These are phyloP conservation scores for Tribolium castaneum DNA, from an alignment of 1,140 invertebrate genomes.

Conservation along the genomic window DNA sequence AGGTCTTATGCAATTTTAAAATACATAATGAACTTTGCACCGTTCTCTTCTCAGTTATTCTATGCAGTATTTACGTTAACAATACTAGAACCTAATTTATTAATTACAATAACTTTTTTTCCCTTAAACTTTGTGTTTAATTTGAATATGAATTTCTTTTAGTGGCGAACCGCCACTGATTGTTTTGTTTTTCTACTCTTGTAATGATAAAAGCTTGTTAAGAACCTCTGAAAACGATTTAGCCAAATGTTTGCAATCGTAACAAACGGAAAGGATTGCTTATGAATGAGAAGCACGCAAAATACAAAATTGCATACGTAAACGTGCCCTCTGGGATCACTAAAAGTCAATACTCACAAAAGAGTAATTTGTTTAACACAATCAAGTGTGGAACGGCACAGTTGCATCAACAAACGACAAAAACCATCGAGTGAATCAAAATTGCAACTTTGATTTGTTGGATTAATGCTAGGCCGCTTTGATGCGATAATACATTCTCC, in stretches of 20 bases:
- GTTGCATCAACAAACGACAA: background rate
- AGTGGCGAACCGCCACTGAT: too few relatives aligned
- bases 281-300: background rate
- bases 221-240: too few relatives aligned
- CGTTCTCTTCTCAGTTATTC: too few relatives aligned
- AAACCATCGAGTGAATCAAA: background rate
- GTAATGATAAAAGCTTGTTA: too few relatives aligned
- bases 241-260: background rate
- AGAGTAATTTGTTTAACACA: background rate
- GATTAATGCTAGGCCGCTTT: background rate
- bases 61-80: too few relatives aligned
- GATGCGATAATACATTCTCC: constrained; percentile 11
- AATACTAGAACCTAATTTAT: too few relatives aligned
- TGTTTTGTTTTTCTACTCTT: too few relatives aligned
- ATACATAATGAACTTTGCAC: too few relatives aligned
- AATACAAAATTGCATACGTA: background rate
- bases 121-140: too few relatives aligned
- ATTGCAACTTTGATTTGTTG: background rate
- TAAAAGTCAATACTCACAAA: background rate
- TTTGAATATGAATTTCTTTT: too few relatives aligned
- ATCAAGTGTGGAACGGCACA: background rate
- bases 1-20: too few relatives aligned
- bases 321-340: background rate
- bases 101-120: too few relatives aligned
- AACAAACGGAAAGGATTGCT: background rate